Conservation (phyloP, 2,797 vertebrate species). For the Amblyraja radiata region DNA sequence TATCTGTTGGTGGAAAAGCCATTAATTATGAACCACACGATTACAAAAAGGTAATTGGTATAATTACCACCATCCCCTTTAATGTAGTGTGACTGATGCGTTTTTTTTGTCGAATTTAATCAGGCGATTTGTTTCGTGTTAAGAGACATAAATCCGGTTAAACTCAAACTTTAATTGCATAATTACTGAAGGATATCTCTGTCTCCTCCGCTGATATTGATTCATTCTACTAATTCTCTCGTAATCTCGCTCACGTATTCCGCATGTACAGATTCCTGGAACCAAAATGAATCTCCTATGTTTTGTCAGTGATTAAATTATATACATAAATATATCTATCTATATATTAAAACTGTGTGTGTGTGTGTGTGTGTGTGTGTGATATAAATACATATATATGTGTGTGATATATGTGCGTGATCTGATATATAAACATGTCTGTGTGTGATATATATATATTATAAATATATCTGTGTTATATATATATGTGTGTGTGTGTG, state of each 20-base stretch:
- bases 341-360: not conserved
- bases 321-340: no score
- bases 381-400: not conserved
- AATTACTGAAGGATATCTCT: slow-evolving; percentile 38
- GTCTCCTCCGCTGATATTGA: slow-evolving; percentile 25
- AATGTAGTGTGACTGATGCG: slow-evolving; percentile 81
- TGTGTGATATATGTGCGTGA: no score
- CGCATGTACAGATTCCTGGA: not conserved
- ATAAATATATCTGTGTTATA: no score
- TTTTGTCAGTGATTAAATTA: not conserved
- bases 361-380: no score
- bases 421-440: no score
- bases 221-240: not conserved
- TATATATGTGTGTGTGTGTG: no score
- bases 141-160: slow-evolving; percentile 62
- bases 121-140: slow-evolving; percentile 61
- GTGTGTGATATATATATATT: no score
- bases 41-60: slow-evolving; percentile 74
- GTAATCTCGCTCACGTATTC: not conserved
- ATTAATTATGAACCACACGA: slow-evolving; percentile 94
- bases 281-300: not conserved
- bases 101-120: slow-evolving; percentile 65
- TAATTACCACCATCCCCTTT: slow-evolving; percentile 83
- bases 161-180: slow-evolving; percentile 54
- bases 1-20: slow-evolving; percentile 73